Evolutionary conservation across 1,140 invertebrate genomes (phyloP).

Genomic region (Diabrotica virgifera): DNA sequence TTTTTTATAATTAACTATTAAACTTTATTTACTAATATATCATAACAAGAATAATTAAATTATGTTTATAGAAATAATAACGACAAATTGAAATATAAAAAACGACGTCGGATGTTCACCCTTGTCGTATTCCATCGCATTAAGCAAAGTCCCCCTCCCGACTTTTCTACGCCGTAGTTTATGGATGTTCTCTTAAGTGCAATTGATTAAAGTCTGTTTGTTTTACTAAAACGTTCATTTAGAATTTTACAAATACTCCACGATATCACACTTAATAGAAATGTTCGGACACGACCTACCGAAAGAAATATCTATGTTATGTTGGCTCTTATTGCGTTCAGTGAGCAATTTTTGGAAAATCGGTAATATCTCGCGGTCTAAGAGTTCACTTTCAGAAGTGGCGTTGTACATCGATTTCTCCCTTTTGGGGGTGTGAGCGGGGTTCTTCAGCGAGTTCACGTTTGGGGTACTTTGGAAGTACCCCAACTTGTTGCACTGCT

Average conservation of each 20-base stretch:
- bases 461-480: constrained; percentile 64
- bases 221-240: too few species aligned
- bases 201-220: too few species aligned
- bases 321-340: constrained; percentile 69
- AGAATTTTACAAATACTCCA: constrained; percentile 74
- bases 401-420: constrained; percentile 67
- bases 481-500: constrained; percentile 52
- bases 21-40: too few species aligned
- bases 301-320: constrained; percentile 65
- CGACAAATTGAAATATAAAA: too few species aligned
- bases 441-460: constrained; percentile 45
- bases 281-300: constrained; percentile 90
- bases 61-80: too few species aligned
- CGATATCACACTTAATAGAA: constrained; percentile 93
- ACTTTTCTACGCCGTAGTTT: too few species aligned
- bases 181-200: too few species aligned
- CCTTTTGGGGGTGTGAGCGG: constrained; percentile 31
- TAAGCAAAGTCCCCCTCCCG: too few species aligned
- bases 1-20: too few species aligned
- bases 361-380: constrained; percentile 79
- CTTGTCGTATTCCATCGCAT: too few species aligned
- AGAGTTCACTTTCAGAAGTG: constrained; percentile 78
- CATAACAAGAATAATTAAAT: too few species aligned
- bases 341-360: constrained; percentile 88
- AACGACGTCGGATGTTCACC: too few species aligned